These are phyloP conservation scores for Hemaris fuciformis DNA, from an alignment of 2,888 invertebrate species.

Conservation along the genomic window DNA sequence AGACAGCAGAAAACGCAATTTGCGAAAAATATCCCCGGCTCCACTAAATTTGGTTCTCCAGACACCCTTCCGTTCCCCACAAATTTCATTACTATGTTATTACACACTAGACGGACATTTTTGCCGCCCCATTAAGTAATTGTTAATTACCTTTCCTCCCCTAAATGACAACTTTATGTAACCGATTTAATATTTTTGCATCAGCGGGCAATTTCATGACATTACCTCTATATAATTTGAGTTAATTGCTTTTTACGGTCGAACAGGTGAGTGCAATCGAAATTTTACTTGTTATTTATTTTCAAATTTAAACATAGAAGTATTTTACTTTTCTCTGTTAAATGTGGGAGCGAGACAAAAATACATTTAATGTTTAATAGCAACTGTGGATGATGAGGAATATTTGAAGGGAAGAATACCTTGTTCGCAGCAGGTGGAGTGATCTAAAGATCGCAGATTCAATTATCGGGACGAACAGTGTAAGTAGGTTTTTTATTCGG, in stretches of 20 bases:
- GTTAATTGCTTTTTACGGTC: background rate
- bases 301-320: background rate
- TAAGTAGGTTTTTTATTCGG: too few relatives aligned
- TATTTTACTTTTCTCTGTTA: too few relatives aligned
- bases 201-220: background rate
- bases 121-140: slow-evolving; percentile 22
- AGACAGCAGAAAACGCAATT: background rate
- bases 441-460: too few relatives aligned
- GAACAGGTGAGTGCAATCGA: background rate
- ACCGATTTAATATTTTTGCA: slow-evolving; percentile 33
- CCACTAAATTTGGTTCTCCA: background rate
- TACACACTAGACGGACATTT: slow-evolving; percentile 8
- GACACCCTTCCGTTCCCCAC: background rate
- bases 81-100: slow-evolving; percentile 8
- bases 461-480: too few relatives aligned
- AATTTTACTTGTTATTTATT: background rate
- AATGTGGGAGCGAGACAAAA: too few relatives aligned
- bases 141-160: slow-evolving; percentile 27
- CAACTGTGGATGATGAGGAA: too few relatives aligned
- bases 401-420: too few relatives aligned
- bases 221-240: background rate
- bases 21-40: background rate
- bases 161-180: slow-evolving; percentile 47
- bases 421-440: too few relatives aligned
- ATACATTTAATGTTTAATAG: too few relatives aligned